These are phyloP conservation scores for Aleadryas rufinucha DNA, from an alignment of 2,113 vertebrate species.

Conservation along the genomic window DNA sequence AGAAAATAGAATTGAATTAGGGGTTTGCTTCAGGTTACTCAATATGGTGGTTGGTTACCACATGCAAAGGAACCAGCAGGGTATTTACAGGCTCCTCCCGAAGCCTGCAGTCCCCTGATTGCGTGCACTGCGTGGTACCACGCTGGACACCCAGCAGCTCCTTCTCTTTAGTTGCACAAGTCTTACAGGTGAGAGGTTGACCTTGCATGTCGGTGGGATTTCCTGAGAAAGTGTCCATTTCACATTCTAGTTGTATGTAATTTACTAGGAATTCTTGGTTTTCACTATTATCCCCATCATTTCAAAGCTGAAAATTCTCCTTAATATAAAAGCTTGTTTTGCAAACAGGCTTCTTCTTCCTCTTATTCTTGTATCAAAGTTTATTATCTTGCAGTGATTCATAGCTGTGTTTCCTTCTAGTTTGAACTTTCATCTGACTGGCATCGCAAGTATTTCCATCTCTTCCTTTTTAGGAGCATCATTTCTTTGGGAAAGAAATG, in stretches of 20 bases:
- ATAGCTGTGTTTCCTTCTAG: neutral
- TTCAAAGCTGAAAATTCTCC: neutral
- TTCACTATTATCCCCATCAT: neutral
- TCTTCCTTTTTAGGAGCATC: neutral
- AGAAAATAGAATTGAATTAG: neutral
- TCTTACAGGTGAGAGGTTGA: neutral
- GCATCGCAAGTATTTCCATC: neutral
- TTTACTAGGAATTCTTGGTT: neutral
- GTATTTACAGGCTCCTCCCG: neutral
- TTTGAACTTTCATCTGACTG: neutral
- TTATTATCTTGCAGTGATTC: neutral
- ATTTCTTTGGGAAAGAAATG: neutral
- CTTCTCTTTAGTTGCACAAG: neutral
- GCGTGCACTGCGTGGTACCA: rapidly evolving
- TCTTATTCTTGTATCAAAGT: neutral
- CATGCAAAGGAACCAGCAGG: rapidly evolving
- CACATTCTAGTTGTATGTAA: neutral
- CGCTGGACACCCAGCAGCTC: rapidly evolving
- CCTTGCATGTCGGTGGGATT: rapidly evolving
- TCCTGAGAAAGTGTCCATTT: neutral
- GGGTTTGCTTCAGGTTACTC: neutral
- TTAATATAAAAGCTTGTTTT: neutral
- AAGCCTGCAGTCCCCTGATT: rapidly evolving
- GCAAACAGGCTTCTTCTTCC: neutral
- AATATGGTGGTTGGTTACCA: neutral